Conservation (phyloP, 2,797 vertebrate genomes). For the Ptychadena robeensis region DNA sequence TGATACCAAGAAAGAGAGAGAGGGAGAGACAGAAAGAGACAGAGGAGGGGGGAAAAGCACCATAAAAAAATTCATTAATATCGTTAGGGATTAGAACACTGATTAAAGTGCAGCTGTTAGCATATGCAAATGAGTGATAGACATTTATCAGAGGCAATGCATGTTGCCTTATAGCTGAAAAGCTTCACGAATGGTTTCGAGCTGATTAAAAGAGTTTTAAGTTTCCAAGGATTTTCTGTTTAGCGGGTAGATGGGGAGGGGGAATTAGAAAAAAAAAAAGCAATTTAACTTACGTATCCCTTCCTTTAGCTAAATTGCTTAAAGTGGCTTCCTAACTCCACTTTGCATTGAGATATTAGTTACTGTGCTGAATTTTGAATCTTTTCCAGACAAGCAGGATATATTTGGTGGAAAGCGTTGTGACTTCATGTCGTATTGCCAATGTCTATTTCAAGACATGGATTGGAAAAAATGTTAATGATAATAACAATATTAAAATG, state of each 20-base stretch:
- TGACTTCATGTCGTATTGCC: neutral
- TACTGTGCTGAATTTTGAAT: slow-evolving; percentile 31
- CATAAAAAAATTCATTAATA: slow-evolving; percentile 96
- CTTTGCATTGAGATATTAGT: slow-evolving; percentile 46
- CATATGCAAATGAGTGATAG: slow-evolving; percentile 99
- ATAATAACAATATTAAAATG: too few species aligned
- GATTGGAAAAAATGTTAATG: too few species aligned
- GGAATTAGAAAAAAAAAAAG: slow-evolving; percentile 70
- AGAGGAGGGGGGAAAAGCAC: slow-evolving; percentile 66
- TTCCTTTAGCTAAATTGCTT: slow-evolving; percentile 92
- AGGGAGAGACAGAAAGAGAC: slow-evolving; percentile 67
- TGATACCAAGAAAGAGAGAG: slow-evolving; percentile 95
- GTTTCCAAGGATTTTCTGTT: slow-evolving; percentile 92
- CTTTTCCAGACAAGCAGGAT: neutral
- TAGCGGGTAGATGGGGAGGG: slow-evolving; percentile 57
- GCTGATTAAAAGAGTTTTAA: slow-evolving; percentile 99
- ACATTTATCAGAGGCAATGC: slow-evolving; percentile 99
- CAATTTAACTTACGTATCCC: slow-evolving; percentile 79
- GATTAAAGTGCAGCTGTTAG: slow-evolving; percentile 99
- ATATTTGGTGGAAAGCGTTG: slow-evolving; percentile 1
- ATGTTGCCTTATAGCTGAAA: slow-evolving; percentile 98
- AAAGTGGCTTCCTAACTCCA: slow-evolving; percentile 73
- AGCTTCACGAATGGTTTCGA: slow-evolving; percentile 99
- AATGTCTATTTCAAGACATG: neutral
- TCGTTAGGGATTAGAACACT: slow-evolving; percentile 99